phyloP scores from a whole-genome alignment of 2,113 vertebrate species.

The Cinclus cinclus region DNA sequence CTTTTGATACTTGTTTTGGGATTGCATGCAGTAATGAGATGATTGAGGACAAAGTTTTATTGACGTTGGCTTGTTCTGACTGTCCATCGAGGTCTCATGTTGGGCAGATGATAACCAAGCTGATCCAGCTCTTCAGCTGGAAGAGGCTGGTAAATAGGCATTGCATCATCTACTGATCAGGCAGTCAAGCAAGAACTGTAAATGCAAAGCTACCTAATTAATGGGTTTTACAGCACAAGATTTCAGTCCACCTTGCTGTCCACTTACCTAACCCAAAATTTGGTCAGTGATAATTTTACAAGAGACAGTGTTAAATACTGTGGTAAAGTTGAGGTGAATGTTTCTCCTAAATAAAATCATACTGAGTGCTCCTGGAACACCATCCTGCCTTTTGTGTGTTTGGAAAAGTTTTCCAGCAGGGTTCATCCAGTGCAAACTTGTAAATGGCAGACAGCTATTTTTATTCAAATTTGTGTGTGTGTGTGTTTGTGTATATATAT shows the following conservation, averaged over 20 bases:
- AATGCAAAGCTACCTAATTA: neutral
- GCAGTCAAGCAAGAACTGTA: neutral
- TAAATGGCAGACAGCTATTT: neutral
- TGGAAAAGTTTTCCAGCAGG: neutral
- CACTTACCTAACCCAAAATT: neutral
- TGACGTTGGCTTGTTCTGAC: neutral
- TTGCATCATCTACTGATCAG: neutral
- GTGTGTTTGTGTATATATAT: accelerated
- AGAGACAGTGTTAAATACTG: neutral
- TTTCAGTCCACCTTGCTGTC: neutral
- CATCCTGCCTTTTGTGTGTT: neutral
- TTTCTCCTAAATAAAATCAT: neutral
- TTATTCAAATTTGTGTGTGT: neutral
- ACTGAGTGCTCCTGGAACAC: neutral
- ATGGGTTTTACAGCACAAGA: neutral
- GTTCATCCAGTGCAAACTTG: neutral
- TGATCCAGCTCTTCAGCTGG: neutral
- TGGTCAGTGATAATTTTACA: neutral
- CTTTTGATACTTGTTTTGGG: neutral
- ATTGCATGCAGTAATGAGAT: neutral
- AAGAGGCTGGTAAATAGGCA: neutral
- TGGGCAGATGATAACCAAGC: neutral
- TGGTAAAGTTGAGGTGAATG: neutral
- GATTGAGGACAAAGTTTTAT: neutral
- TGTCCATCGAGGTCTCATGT: neutral